phyloP scores from a whole-genome alignment of 2,888 invertebrate species.

The Epistrophe grossulariae region DNA sequence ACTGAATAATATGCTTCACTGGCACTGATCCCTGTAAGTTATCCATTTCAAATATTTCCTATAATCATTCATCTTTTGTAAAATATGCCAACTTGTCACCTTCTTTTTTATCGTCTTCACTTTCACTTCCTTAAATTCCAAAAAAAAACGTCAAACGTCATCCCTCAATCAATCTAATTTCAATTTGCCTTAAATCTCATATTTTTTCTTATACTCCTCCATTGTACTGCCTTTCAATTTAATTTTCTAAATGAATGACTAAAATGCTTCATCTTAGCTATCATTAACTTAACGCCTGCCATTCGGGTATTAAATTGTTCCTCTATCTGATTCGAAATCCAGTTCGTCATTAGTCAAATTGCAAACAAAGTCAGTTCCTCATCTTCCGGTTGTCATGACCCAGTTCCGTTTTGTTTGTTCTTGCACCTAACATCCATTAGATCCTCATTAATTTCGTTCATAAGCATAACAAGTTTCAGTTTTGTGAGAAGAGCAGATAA shows the following conservation, averaged over 20 bases:
- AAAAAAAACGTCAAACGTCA: neutral
- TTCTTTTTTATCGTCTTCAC: neutral
- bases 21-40: too few species aligned
- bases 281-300: conserved; percentile 35
- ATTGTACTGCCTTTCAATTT: neutral
- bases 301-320: conserved; percentile 28
- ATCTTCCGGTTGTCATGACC: conserved; percentile 41
- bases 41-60: neutral
- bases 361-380: neutral
- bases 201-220: neutral
- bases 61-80: neutral
- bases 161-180: conserved; percentile 17
- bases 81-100: neutral
- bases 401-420: conserved; percentile 17
- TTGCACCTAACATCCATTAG: conserved; percentile 34
- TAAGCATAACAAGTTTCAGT: conserved; percentile 41
- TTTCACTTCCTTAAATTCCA: neutral
- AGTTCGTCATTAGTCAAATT: conserved; percentile 33
- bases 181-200: neutral
- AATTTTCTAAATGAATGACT: conserved; percentile 32
- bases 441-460: conserved; percentile 51
- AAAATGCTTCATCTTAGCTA: neutral
- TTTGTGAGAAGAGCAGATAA: neutral
- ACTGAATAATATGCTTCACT: too few species aligned
- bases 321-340: neutral